These are phyloP conservation scores for Hyaena hyaena DNA, from an alignment of 2,113 vertebrate species.

Conservation along the genomic window DNA sequence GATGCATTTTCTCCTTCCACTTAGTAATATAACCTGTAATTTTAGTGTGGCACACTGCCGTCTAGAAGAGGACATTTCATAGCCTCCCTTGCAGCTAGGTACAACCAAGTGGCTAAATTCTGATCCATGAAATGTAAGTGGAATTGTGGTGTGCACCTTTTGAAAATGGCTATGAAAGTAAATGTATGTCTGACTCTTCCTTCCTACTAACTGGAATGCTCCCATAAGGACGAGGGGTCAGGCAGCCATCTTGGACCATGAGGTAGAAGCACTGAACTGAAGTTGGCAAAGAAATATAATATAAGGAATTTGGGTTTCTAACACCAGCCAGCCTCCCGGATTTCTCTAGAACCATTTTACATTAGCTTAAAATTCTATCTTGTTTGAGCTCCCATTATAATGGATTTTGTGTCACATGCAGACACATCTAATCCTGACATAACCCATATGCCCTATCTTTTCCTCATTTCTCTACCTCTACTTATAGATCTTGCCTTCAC, in stretches of 20 bases:
- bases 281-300: not conserved
- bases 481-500: not conserved
- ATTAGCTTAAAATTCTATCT: not conserved
- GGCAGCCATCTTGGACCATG: not conserved
- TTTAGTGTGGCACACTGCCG: fast-evolving
- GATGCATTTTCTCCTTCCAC: not conserved
- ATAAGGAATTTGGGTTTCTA: not conserved
- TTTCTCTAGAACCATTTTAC: not conserved
- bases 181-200: not conserved
- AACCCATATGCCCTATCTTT: not conserved
- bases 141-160: not conserved
- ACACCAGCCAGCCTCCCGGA: not conserved
- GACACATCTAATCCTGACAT: not conserved
- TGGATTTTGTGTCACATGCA: not conserved
- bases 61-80: not conserved
- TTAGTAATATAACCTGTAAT: not conserved
- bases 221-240: not conserved
- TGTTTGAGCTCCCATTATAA: not conserved
- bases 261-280: not conserved
- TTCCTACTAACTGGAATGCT: not conserved
- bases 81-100: not conserved
- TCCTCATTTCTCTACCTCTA: not conserved
- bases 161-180: not conserved
- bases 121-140: not conserved
- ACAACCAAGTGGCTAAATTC: not conserved